A percentile compares a stretch with the other conserved stretches of the same genome.
These are phyloP conservation scores for Drosophila bocqueti DNA, from an alignment of 1,140 invertebrate genomes.

Conservation along the genomic window DNA sequence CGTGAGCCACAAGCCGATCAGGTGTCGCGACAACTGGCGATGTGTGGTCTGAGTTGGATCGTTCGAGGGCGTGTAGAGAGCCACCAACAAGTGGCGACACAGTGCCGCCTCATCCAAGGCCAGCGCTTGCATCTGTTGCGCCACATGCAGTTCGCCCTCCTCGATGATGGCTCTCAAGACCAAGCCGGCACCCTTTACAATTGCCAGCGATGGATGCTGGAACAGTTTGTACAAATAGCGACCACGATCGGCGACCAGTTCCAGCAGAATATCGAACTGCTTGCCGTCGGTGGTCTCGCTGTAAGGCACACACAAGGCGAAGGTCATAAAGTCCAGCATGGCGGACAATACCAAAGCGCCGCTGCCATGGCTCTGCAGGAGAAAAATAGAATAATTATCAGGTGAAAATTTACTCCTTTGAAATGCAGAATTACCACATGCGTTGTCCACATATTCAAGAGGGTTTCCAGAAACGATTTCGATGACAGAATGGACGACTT, in stretches of 20 bases:
- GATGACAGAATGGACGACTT: constrained; percentile 98
- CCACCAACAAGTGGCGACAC: constrained; percentile 95
- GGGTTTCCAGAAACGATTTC: constrained; percentile 95
- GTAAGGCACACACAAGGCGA: constrained; percentile 98
- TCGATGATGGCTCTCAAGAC: constrained; percentile 99
- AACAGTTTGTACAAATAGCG: constrained; percentile 97
- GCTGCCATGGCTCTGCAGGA: constrained; percentile 90
- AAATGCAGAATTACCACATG: constrained; percentile 92
- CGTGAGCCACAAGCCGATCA: constrained; percentile 99
- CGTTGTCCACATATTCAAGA: constrained; percentile 97
- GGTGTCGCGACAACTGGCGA: constrained; percentile 96
- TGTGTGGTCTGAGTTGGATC: constrained; percentile 92
- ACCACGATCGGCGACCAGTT: constrained; percentile 96
- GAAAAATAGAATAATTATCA: constrained; percentile 28
- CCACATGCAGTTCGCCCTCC: constrained; percentile 96
- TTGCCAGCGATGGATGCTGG: constrained; percentile 98
- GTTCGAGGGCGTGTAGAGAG: constrained; percentile 94
- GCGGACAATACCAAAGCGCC: constrained; percentile 94
- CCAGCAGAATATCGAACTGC: constrained; percentile 97
- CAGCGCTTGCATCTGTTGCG: constrained; percentile 97
- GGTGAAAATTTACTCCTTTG: not conserved
- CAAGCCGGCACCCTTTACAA: constrained; percentile 98
- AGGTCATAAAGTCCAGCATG: constrained; percentile 99
- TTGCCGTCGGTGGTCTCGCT: constrained; percentile 99
- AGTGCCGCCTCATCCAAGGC: constrained; percentile 98